Base-by-base conservation (phyloP, 2,888 invertebrate species). In the Entomobrya proxima region DNA sequence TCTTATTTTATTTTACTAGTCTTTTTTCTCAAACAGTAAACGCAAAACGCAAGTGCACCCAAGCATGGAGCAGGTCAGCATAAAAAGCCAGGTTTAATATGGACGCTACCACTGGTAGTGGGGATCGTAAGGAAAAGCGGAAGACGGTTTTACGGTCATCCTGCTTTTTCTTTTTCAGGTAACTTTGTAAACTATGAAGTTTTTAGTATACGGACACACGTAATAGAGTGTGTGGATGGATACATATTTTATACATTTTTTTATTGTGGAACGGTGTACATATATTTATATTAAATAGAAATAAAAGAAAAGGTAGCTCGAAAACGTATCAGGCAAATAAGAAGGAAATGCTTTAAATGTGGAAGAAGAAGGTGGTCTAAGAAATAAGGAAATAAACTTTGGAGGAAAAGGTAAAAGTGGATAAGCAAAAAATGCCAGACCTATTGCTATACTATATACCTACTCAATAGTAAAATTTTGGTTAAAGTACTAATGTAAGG, bases 131-230 rank as follows among this genome's bases (percentile, higher is more conserved):
- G 30, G 67, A 58, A 61, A 58, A 72, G 58, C 86, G 76, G 82
- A 82, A 86, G 82, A 80, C 61, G 82, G 82, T 81, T 81, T 86
- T 81, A 81, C 61, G 69, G 77, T 67, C 84, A 77, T 84, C 77
- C 77, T 84, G 84, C 84, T 50, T 77, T 75, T 58, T 67, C 78
- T 55, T 83, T 67, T 72, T 47, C 83, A 83, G 83, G 83, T 83
- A 83, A 76, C 80, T 72, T 79, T 79, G 27, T 52, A 52, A 30
- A 75, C 58, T 44, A 30, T 11, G 35, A 30, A 37, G 24, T 30
- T 30, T 30, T 72, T 67, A 18, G 24, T 61, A 61, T 50, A 35
- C 47, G 44, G n/a, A n/a, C n/a, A n/a, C 35, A 40, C 47, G 58
- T 44, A 61, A 21, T 35, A 21, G 52, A 37, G 30, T 69, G 67